Conservation (phyloP, 2,888 invertebrate species). For the Elysia crispata region DNA sequence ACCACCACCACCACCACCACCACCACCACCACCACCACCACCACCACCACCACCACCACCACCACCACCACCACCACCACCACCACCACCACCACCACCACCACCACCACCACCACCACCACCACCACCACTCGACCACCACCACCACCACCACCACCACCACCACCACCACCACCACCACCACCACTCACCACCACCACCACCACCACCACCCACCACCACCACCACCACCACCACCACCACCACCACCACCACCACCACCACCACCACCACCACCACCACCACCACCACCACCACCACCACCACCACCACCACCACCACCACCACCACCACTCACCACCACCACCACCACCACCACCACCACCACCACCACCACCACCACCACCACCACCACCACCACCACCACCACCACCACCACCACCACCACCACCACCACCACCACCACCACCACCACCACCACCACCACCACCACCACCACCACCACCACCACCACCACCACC, state of each 20-base stretch:
- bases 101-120: slow-evolving; percentile 21
- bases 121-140: too few relatives aligned
- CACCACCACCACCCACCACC: too few relatives aligned
- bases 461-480: slow-evolving; percentile 37
- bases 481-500: slow-evolving; percentile 31
- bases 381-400: slow-evolving; percentile 25
- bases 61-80: slow-evolving; percentile 33
- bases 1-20: slow-evolving; percentile 27
- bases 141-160: slow-evolving; percentile 28
- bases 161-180: neutral
- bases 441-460: slow-evolving; percentile 1
- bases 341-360: slow-evolving; percentile 9
- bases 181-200: neutral
- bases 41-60: slow-evolving; percentile 33
- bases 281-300: neutral
- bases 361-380: slow-evolving; percentile 31
- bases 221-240: too few relatives aligned
- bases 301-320: neutral
- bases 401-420: slow-evolving; percentile 13
- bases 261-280: slow-evolving; percentile 12
- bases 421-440: slow-evolving; percentile 28
- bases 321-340: neutral
- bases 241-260: slow-evolving; percentile 25
- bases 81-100: slow-evolving; percentile 33
- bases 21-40: slow-evolving; percentile 25